phyloP scores from a whole-genome alignment of 1,140 invertebrate genomes.

The Drosophila oshimai region DNA sequence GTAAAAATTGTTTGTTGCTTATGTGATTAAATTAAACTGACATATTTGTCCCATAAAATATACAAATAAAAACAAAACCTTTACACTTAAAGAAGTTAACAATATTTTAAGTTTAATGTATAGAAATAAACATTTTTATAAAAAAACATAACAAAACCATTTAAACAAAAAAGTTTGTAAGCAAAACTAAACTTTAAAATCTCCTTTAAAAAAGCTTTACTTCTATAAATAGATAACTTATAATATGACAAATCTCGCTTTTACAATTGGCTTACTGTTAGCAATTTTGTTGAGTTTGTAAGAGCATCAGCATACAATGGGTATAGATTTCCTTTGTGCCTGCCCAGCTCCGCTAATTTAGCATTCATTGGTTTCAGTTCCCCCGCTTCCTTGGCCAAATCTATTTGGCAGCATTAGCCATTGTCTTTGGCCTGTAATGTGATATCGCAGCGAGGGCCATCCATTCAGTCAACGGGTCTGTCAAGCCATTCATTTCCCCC shows the following conservation, averaged over 20 bases:
- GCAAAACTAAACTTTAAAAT: too few relatives aligned
- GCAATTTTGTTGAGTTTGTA: neutral
- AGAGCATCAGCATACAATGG: neutral
- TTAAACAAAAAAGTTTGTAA: too few relatives aligned
- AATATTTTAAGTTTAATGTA: too few relatives aligned
- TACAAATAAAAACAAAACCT: too few relatives aligned
- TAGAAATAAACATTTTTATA: too few relatives aligned
- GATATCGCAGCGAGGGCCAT: slow-evolving; percentile 48
- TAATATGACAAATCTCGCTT: neutral
- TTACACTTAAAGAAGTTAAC: too few relatives aligned
- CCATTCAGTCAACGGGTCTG: slow-evolving; percentile 39
- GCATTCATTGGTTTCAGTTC: slow-evolving; percentile 18
- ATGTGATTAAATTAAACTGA: too few relatives aligned
- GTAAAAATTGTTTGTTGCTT: too few relatives aligned
- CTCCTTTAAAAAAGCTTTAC: too few relatives aligned
- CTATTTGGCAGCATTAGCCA: slow-evolving; percentile 33
- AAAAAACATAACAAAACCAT: too few relatives aligned
- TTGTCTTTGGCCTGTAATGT: slow-evolving; percentile 65
- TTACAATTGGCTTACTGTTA: neutral
- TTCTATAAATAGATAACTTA: too few relatives aligned
- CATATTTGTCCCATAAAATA: too few relatives aligned
- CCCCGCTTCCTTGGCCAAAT: neutral
- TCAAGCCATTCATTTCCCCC: slow-evolving; percentile 28
- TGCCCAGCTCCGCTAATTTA: slow-evolving; percentile 12
- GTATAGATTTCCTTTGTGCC: slow-evolving; percentile 3